Evolutionary conservation across 1,140 invertebrate species (phyloP), one percentile per base, ranked within the genome.

Genomic region (Neuroterus valhalla): DNA sequence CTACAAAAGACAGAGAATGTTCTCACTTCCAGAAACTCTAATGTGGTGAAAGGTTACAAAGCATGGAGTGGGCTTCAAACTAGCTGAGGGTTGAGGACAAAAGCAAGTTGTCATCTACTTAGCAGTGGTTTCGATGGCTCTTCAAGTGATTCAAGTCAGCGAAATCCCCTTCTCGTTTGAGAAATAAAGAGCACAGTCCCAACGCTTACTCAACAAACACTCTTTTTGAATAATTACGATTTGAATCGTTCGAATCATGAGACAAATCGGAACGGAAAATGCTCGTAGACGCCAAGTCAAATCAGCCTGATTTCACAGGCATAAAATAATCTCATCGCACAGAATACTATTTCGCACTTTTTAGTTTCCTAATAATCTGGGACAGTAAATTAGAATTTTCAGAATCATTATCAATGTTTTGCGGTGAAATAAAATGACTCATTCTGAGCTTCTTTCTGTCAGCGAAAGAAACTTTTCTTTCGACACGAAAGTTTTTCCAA

Each of bases 1-100:
- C 45, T 76, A 78, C 44, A 72, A 67, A 66, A 62, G 68, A 74
- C 73, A 55, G 42, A 69, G 72, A 74, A 76, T 23, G 45, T 69
- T 79, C 62, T 66, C 66, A 19, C 46, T 43, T 48, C 68, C 44
- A 43, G 26, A 19, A 67, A 48, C 52, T 71, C 67, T 68, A 70
- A 66, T 52, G 68, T 46, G 75, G 74, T 82, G 78, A 82, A 82
- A 82, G 78, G 72, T 78, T 71, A 52, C 67, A 48, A 55, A 26
- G 44, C 19, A 50, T 71, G 62, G 68, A 77, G 79, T 69, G 43
- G 55, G 43, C 72, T 82, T 74, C 72, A 78, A 69, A 73, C 62
- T 55, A 71, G 66, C 67, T 50, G 71, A 75, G 73, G 55, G 62
- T 55, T 48, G 45, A 68, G 67, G 38, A 55, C 10, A 38, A 42